These are phyloP conservation scores for Notodonta dromedarius DNA, from an alignment of 2,888 invertebrate genomes.

Conservation along the genomic window DNA sequence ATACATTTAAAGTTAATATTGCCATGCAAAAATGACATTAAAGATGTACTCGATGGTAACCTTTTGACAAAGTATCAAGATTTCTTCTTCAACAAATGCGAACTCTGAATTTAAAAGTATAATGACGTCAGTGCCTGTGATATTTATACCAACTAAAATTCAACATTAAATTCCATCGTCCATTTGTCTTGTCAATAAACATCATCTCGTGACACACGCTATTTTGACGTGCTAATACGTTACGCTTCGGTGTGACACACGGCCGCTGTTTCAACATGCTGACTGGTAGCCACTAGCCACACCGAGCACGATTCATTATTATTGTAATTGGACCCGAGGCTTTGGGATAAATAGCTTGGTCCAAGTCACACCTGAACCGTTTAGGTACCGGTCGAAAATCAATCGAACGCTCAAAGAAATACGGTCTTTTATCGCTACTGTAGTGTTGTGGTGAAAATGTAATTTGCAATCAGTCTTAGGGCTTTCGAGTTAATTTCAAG, in stretches of 20 bases:
- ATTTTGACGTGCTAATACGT: slow-evolving; percentile 17
- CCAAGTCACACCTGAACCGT: slow-evolving; percentile 34
- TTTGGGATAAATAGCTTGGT: slow-evolving; percentile 61
- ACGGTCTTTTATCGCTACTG: slow-evolving; percentile 32
- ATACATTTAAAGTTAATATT: no score
- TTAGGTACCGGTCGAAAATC: slow-evolving; percentile 30
- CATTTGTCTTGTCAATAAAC: slow-evolving; percentile 7
- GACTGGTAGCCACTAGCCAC: slow-evolving; percentile 48
- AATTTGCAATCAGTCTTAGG: slow-evolving; percentile 45
- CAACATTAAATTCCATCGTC: slow-evolving; percentile 1
- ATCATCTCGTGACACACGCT: slow-evolving; percentile 16
- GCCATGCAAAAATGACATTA: no score
- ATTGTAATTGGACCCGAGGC: slow-evolving; percentile 71
- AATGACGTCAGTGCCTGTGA: neutral
- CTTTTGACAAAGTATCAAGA: no score
- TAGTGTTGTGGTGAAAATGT: slow-evolving; percentile 34
- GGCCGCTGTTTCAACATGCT: slow-evolving; percentile 49
- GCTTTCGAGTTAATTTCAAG: slow-evolving; percentile 43
- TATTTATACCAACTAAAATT: neutral
- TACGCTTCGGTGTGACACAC: slow-evolving; percentile 46
- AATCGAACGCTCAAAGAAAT: slow-evolving; percentile 28
- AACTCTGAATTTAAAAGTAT: slow-evolving; percentile 9
- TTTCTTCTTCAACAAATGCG: no score
- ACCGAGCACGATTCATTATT: slow-evolving; percentile 61
- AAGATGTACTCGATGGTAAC: no score